A percentile compares a stretch with the other conserved stretches of the same genome.
These are phyloP conservation scores for Athene noctua DNA, from an alignment of 2,113 vertebrate genomes.

Conservation along the genomic window DNA sequence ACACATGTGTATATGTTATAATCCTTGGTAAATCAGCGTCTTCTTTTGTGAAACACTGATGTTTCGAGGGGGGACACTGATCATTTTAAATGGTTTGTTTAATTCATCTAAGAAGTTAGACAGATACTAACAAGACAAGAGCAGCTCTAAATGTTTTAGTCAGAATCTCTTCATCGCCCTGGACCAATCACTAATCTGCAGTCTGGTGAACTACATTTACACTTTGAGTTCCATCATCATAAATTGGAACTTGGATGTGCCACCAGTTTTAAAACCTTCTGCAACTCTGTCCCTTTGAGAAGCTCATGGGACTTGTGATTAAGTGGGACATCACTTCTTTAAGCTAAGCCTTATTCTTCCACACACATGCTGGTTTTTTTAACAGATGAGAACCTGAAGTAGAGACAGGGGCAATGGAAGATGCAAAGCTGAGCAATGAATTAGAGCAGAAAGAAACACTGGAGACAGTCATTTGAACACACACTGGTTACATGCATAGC, in stretches of 20 bases:
- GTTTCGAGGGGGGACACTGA: constrained; percentile 17
- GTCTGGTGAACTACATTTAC: background rate
- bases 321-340: background rate
- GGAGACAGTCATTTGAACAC: background rate
- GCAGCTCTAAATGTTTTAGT: constrained; percentile 31
- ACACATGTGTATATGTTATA: constrained; percentile 65
- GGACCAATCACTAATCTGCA: background rate
- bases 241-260: background rate
- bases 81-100: constrained; percentile 70
- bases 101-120: constrained; percentile 52
- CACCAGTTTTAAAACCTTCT: background rate
- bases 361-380: background rate
- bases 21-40: constrained; percentile 62
- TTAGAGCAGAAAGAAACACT: background rate
- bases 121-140: constrained; percentile 44
- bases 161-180: constrained; percentile 34
- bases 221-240: background rate
- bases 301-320: background rate
- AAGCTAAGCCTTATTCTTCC: background rate
- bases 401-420: background rate
- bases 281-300: background rate
- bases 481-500: background rate
- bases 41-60: constrained; percentile 48
- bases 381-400: background rate
- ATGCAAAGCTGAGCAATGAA: background rate